Conservation (phyloP, 1,140 invertebrate genomes). For the Pseudomyrmex gracilis region DNA sequence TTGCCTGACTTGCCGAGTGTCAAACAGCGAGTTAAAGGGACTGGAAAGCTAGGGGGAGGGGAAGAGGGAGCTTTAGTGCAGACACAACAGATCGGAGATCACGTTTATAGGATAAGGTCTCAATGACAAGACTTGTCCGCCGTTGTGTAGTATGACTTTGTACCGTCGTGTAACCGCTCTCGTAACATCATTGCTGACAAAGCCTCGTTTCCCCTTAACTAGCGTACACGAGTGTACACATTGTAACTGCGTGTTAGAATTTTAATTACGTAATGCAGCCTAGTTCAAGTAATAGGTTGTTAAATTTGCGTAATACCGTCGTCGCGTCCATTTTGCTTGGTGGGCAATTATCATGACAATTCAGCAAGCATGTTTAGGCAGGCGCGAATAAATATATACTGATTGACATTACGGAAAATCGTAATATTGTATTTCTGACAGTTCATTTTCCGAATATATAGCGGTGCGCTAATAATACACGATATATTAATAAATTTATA, state of each 20-base stretch:
- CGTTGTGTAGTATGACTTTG: constrained; percentile 41
- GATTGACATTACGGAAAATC: constrained; percentile 37
- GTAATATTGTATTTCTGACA: constrained; percentile 6
- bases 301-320: constrained; percentile 3
- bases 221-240: constrained; percentile 35
- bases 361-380: constrained; percentile 6
- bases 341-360: constrained; percentile 18
- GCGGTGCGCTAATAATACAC: background rate
- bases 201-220: constrained; percentile 64
- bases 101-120: constrained; percentile 6
- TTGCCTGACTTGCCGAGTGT: background rate
- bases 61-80: background rate
- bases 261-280: constrained; percentile 65
- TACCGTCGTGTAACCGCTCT: constrained; percentile 34
- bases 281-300: constrained; percentile 21
- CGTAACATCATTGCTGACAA: constrained; percentile 55
- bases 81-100: constrained; percentile 18
- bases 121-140: constrained; percentile 38
- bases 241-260: constrained; percentile 55
- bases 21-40: constrained; percentile 18
- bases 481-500: background rate
- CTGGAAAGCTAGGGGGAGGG: background rate
- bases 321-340: constrained; percentile 8
- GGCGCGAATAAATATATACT: constrained; percentile 22
- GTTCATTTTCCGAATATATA: constrained; percentile 17